A percentile compares a stretch with the other conserved stretches of the same genome.
These are phyloP conservation scores for Drosophila quinaria DNA, from an alignment of 2,888 invertebrate genomes.

Conservation along the genomic window DNA sequence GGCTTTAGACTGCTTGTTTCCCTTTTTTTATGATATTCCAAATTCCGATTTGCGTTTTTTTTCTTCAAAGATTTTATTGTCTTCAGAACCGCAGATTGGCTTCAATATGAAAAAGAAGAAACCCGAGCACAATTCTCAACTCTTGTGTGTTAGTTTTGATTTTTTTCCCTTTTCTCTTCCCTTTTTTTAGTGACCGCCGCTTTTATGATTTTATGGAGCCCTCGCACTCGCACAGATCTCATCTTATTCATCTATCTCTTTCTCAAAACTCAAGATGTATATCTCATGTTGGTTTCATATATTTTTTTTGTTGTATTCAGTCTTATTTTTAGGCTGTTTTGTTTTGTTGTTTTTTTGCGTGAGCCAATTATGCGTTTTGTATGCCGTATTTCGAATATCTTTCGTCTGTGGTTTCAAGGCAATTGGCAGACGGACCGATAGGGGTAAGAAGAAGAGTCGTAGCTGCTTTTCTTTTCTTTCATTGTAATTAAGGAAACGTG, in stretches of 20 bases:
- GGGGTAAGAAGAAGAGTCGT: conserved; percentile 26
- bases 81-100: conserved; percentile 77
- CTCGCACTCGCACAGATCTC: conserved; percentile 46
- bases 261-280: conserved; percentile 70
- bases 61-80: conserved; percentile 69
- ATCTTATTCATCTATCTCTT: conserved; percentile 61
- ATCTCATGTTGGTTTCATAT: conserved; percentile 48
- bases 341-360: conserved; percentile 65
- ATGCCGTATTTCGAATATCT: conserved; percentile 52
- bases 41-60: conserved; percentile 72
- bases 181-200: conserved; percentile 44
- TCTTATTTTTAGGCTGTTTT: conserved; percentile 29
- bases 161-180: conserved; percentile 4
- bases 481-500: conserved; percentile 81
- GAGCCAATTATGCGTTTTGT: conserved; percentile 82
- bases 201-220: conserved; percentile 78
- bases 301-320: conserved; percentile 34
- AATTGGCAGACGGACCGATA: conserved; percentile 13
- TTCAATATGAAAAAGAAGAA: conserved; percentile 63
- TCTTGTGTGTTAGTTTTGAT: conserved; percentile 50
- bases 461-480: conserved; percentile 72
- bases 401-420: conserved; percentile 61
- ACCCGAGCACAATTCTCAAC: conserved; percentile 45
- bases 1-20: conserved; percentile 28
- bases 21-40: conserved; percentile 61